Percentiles rank a stretch among this genome's conserved stretches.
Evolutionary conservation across 2,888 invertebrate genomes (phyloP).

Genomic region (Limenitis camilla): DNA sequence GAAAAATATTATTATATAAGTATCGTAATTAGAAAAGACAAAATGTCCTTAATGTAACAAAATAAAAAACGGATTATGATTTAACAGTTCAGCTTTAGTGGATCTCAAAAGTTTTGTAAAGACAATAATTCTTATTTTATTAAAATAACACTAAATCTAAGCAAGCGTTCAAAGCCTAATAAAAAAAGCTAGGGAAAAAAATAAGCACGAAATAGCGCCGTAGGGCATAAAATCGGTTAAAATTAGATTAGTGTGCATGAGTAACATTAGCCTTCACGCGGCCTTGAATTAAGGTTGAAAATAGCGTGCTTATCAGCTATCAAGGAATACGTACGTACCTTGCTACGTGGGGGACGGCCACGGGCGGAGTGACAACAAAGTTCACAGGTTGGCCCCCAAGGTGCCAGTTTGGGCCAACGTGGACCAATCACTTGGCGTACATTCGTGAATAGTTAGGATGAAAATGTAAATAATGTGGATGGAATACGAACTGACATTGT

Average conservation of each 20-base stretch:
- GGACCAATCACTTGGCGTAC: slow-evolving; percentile 21
- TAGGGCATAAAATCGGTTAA: slow-evolving; percentile 34
- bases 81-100: no score
- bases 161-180: background rate
- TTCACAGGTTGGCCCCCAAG: slow-evolving; percentile 33
- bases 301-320: slow-evolving; percentile 19
- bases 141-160: background rate
- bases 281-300: slow-evolving; percentile 17
- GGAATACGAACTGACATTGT: no score
- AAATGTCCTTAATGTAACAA: no score
- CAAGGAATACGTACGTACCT: slow-evolving; percentile 39
- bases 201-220: slow-evolving; percentile 11
- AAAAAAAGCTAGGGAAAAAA: slow-evolving; percentile 1
- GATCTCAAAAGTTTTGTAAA: background rate
- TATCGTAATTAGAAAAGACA: no score
- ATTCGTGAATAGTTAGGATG: background rate
- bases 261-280: slow-evolving; percentile 6
- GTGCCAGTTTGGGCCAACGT: slow-evolving; percentile 23
- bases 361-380: slow-evolving; percentile 50
- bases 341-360: slow-evolving; percentile 50
- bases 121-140: background rate
- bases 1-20: no score
- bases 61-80: no score
- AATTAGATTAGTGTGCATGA: slow-evolving; percentile 9
- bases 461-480: no score